Evolutionary conservation across 2,797 vertebrate species (phyloP), one percentile per base, ranked within the genome.

Genomic region (Hyperoplus lanceolatus): DNA sequence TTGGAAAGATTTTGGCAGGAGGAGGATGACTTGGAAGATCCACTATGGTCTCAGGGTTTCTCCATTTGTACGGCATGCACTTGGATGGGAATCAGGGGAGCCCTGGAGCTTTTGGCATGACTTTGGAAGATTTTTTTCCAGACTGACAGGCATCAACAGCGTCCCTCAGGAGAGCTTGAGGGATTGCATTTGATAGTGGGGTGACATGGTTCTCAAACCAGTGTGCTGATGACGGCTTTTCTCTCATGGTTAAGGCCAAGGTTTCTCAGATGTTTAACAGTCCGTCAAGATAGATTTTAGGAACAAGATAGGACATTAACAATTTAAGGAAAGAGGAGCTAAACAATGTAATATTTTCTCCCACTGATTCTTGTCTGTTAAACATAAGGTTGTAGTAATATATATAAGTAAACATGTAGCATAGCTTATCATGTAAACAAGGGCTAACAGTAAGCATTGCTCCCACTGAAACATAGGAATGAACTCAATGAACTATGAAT

Each of bases 81-180:
- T 66, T 90, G 90, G 91, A 84, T 13, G 29, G 49, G 72, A 75
- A 75, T 88, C 80, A 89, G 45, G 38, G 77, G 80, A 80, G 62
- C 77, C 86, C 77, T 54, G 38, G 79, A 89, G 89, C 56, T 80
- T 88, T 84, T 75, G 80, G 83, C 87, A 85, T 50, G 74, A 81
- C 51, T 87, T 80, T 89, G 87, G 88, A 89, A 81, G 36, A 55
- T 21, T 73, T 21, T 21, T 73, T 85, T 94, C 80, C 87, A 92
- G 90, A 92, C 90, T 81, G 90, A 91, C 86, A 91, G 85, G 82
- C 84, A 55, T 92, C 88, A 90, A 85, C 73, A 29, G 70, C 21
- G 2, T 80, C 80, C 65, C 85, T 54, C 70, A 69, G 79, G 84
- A 89, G 53, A 84, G 21, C 59, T 46, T 76, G 54, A 84, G 21